Evolutionary conservation across 2,888 invertebrate genomes (phyloP).

Genomic region (Yponomeuta evonymella): DNA sequence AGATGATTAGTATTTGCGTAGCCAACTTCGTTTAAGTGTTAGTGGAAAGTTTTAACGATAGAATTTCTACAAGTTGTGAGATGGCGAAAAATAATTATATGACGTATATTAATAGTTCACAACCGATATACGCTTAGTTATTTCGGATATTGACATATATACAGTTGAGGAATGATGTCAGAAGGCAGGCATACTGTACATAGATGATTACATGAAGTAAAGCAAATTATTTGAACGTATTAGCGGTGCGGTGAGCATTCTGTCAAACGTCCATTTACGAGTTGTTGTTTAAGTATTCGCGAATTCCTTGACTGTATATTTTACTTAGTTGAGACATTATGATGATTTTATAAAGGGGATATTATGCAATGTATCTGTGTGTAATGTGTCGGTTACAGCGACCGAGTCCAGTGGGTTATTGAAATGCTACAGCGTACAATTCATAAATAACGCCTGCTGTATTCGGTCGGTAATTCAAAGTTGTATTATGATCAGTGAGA

Average conservation of each 20-base stretch:
- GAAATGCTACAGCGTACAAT: not conserved
- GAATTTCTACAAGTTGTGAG: too few relatives aligned
- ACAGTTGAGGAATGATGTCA: constrained; percentile 54
- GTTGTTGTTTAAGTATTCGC: constrained; percentile 38
- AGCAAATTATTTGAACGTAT: constrained; percentile 19
- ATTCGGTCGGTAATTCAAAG: constrained; percentile 3
- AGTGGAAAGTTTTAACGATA: constrained; percentile 11
- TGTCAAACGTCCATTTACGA: constrained; percentile 65
- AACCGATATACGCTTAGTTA: constrained; percentile 41
- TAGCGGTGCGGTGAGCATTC: constrained; percentile 25
- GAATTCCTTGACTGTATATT: constrained; percentile 71
- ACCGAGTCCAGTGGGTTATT: constrained; percentile 24
- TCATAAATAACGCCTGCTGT: not conserved
- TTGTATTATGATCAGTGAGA: constrained; percentile 40
- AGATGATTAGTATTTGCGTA: too few relatives aligned
- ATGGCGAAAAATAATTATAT: not conserved
- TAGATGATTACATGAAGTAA: constrained; percentile 5
- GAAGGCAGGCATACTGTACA: constrained; percentile 5
- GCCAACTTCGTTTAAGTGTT: not conserved
- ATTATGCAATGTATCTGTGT: constrained; percentile 45
- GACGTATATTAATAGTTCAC: not conserved
- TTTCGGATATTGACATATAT: constrained; percentile 45
- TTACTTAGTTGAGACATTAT: constrained; percentile 41
- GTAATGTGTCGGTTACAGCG: constrained; percentile 21
- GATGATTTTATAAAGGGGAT: constrained; percentile 46